phyloP scores from a whole-genome alignment of 2,888 invertebrate genomes.

The Mallateleia sp. region DNA sequence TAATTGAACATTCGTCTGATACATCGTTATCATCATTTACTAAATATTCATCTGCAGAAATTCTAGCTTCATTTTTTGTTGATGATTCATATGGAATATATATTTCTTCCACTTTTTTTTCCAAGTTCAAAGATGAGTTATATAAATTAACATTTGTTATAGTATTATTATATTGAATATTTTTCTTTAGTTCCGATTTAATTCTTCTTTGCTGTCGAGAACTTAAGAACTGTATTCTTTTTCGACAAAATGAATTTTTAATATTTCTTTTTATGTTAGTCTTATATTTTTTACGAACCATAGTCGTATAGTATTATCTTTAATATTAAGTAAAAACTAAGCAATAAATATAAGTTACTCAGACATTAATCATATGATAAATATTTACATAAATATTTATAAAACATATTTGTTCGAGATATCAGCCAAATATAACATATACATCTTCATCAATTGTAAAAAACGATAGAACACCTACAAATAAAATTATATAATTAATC shows the following conservation, averaged over 20 bases:
- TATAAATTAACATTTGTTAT: background rate
- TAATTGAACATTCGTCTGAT: background rate
- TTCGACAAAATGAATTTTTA: slow-evolving; percentile 22
- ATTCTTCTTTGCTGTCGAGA: slow-evolving; percentile 25
- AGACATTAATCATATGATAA: too few relatives aligned
- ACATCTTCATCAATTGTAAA: too few relatives aligned
- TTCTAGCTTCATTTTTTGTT: background rate
- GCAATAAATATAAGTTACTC: too few relatives aligned
- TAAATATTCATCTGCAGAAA: background rate
- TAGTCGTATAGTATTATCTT: too few relatives aligned
- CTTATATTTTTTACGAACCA: too few relatives aligned
- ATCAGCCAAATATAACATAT: too few relatives aligned
- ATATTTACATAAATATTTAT: too few relatives aligned
- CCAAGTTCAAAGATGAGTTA: background rate
- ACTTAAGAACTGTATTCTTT: background rate
- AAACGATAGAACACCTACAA: too few relatives aligned
- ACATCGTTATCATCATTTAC: background rate
- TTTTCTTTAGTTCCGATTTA: background rate
- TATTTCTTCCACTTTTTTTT: background rate
- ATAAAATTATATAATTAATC: too few relatives aligned
- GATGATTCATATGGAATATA: background rate
- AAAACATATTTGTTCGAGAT: too few relatives aligned
- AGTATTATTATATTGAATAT: slow-evolving; percentile 3
- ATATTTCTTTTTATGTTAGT: too few relatives aligned
- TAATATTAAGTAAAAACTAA: too few relatives aligned